Evolutionary conservation across 92 coral and sea anemone genomes (phyloP).

Genomic region (Siderastrea radians): DNA sequence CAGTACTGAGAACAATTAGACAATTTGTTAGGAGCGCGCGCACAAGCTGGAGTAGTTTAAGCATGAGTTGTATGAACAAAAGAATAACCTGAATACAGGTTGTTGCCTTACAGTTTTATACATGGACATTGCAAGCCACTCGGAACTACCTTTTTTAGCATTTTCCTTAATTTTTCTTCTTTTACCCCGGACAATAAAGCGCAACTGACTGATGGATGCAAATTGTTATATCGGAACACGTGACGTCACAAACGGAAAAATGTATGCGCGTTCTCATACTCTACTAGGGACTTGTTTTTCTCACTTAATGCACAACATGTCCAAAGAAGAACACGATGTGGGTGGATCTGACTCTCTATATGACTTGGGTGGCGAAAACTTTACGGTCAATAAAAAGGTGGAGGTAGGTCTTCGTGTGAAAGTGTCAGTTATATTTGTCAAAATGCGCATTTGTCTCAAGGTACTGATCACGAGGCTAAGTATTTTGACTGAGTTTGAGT

Average conservation of each 20-base stretch:
- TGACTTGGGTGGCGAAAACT: neutral
- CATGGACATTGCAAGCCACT: too few relatives aligned
- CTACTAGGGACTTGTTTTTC: neutral
- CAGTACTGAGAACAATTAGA: too few relatives aligned
- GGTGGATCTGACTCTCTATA: neutral
- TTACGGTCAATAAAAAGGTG: conserved; percentile 1
- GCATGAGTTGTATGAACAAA: too few relatives aligned
- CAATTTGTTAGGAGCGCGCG: too few relatives aligned
- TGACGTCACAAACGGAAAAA: conserved; percentile 23
- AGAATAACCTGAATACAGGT: too few relatives aligned
- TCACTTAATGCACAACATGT: neutral
- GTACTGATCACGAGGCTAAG: too few relatives aligned
- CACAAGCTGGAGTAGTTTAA: too few relatives aligned
- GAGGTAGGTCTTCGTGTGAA: conserved; percentile 1
- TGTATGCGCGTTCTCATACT: neutral
- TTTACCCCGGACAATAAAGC: neutral
- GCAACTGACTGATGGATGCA: neutral
- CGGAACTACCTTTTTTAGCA: neutral
- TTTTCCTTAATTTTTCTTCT: neutral
- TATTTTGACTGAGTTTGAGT: too few relatives aligned
- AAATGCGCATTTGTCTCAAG: too few relatives aligned
- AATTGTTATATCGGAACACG: neutral
- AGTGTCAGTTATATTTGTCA: too few relatives aligned
- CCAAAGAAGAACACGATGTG: neutral
- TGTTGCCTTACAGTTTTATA: too few relatives aligned